Evolutionary conservation across 2,113 vertebrate species (phyloP).

Genomic region (Tychaedon coryphoeus): DNA sequence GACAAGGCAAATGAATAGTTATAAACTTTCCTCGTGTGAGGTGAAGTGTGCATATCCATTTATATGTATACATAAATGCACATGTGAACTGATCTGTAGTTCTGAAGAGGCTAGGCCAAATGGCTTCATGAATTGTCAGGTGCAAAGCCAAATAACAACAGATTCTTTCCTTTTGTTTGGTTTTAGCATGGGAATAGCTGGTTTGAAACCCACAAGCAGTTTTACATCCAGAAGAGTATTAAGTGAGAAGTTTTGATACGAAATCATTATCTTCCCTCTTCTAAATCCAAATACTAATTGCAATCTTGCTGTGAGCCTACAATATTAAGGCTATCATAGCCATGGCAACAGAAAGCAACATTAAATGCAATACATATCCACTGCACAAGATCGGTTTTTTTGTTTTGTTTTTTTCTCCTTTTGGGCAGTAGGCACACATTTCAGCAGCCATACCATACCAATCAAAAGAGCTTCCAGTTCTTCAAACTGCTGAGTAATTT

Average conservation of each 20-base stretch:
- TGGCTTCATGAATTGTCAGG: background rate
- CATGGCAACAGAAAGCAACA: conserved; percentile 71
- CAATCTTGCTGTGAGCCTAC: conserved; percentile 74
- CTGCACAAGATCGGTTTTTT: background rate
- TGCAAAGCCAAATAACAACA: conserved; percentile 24
- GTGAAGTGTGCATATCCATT: fast-evolving
- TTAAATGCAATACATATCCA: conserved; percentile 43
- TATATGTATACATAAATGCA: background rate
- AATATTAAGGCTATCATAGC: conserved; percentile 70
- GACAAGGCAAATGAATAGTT: background rate
- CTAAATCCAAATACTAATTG: conserved; percentile 80
- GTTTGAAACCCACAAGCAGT: conserved; percentile 51
- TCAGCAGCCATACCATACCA: background rate
- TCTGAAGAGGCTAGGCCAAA: background rate
- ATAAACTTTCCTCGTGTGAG: background rate
- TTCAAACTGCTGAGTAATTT: conserved; percentile 45
- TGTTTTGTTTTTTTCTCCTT: background rate
- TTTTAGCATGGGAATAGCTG: conserved; percentile 40
- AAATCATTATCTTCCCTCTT: conserved; percentile 75
- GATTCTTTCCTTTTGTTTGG: background rate
- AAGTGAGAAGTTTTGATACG: conserved; percentile 70
- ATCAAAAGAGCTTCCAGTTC: conserved; percentile 32
- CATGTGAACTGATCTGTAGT: background rate
- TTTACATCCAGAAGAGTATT: conserved; percentile 66
- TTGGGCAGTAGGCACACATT: background rate